phyloP scores from a whole-genome alignment of 2,113 vertebrate species.

The Xiphorhynchus elegans region DNA sequence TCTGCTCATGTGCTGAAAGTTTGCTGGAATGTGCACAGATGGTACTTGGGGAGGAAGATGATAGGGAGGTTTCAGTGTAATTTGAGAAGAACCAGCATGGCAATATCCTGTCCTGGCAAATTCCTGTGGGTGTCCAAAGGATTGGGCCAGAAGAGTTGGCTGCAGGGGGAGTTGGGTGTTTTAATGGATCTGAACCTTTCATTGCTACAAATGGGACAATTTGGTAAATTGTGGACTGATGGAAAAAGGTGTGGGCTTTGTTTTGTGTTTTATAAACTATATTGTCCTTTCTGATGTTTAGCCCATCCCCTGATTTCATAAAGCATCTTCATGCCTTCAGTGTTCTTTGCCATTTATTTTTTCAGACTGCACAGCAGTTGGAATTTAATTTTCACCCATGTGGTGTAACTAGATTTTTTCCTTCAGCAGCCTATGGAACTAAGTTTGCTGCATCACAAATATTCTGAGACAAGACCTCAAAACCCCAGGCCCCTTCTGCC shows the following conservation, averaged over 20 bases:
- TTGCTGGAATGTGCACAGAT: constrained; percentile 61
- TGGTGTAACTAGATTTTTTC: not conserved
- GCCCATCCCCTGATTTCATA: not conserved
- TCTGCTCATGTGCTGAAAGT: constrained; percentile 29
- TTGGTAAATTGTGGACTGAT: not conserved
- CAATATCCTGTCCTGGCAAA: constrained; percentile 64
- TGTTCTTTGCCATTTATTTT: not conserved
- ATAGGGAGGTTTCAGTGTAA: constrained; percentile 54
- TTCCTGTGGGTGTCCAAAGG: constrained; percentile 53
- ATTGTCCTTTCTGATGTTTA: not conserved
- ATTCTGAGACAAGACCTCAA: not conserved
- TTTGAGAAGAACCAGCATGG: constrained; percentile 47
- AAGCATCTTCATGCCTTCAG: not conserved
- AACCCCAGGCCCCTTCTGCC: not conserved
- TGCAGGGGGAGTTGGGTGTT: not conserved
- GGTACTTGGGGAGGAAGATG: constrained; percentile 29
- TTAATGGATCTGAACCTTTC: not conserved
- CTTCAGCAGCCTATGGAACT: not conserved
- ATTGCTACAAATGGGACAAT: not conserved
- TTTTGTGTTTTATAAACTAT: not conserved
- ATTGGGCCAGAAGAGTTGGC: constrained; percentile 18
- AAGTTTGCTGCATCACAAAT: not conserved
- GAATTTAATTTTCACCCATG: not conserved
- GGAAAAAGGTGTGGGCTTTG: not conserved
- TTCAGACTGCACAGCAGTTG: not conserved